Base-by-base conservation (phyloP, 1,140 invertebrate species). In the Drosophila obscura region DNA sequence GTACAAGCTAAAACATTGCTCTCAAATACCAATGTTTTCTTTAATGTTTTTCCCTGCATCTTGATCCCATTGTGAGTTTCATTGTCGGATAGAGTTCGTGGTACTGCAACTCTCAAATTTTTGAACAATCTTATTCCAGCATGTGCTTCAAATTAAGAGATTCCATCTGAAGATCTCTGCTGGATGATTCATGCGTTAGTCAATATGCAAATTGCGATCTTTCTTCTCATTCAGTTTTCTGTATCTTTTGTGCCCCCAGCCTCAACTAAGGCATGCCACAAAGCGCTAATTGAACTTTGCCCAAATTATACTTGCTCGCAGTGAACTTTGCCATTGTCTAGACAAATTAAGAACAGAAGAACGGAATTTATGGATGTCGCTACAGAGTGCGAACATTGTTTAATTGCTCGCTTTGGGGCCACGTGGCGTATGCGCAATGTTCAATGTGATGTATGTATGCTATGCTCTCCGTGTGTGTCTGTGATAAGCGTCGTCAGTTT, bases 291-390 rank as follows among this genome's bases (percentile, higher is more conserved):
- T 85, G 81, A 84, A 85, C 80, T 85, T 80, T 74, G 72, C 49
- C 72, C 65, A 74, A 65, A 74, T 74, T 51, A 66, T 74, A 74
- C 73, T 48, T 63, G 57, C 48, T 53, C 44, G 50, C 57, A 68
- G 48, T 85, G 82, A 85, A 87, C 82, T 85, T 87, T 85, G 82
- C 78, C 82, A 87, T 87, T 87, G 82, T 87, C 82, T 85, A 87
- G 82, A 85, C 82, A 87, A 85, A 85, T 85, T 85, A 78, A 85
- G 82, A 73, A 62, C 82, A 87, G 59, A 44, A 28, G 44, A 71
- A 60, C 22, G 24, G 50, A 74, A 74, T 51, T 57, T 45, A 73
- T 83, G 73, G 71, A 71, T 80, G 71, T 71, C 65, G 77, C 77
- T 43, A 58, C 31, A 56, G 56, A 50, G 41, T 41, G 51, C 60